A percentile compares a stretch with the other conserved stretches of the same genome.
Conservation (phyloP, 2,888 invertebrate genomes). For the Hyalella azteca region DNA sequence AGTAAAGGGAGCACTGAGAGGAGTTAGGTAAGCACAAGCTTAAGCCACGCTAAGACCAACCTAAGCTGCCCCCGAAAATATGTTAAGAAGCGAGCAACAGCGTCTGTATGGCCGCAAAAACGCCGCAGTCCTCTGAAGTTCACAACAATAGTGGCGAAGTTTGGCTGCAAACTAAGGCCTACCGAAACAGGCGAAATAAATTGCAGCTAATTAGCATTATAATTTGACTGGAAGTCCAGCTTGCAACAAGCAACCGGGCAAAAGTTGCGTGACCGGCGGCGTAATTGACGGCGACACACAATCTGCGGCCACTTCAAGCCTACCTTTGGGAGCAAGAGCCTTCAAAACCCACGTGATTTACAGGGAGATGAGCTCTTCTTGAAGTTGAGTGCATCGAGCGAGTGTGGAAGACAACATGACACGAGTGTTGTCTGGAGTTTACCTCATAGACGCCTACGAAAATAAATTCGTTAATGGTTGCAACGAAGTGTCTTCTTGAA, state of each 20-base stretch:
- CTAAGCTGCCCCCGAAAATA: conserved; percentile 15
- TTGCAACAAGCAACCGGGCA: conserved; percentile 7
- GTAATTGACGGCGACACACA: conserved; percentile 11
- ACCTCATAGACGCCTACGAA: no score
- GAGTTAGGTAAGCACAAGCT: background rate
- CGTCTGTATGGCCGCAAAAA: background rate
- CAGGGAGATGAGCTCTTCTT: no score
- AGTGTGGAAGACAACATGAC: no score
- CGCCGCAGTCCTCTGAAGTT: conserved; percentile 13
- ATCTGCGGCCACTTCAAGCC: background rate
- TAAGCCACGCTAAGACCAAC: background rate
- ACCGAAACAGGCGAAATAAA: conserved; percentile 20
- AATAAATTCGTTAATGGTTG: no score
- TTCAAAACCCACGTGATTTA: background rate
- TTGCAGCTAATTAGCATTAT: conserved; percentile 25
- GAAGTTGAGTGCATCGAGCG: no score
- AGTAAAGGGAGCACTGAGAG: background rate
- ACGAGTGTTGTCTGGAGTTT: no score
- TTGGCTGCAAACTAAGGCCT: conserved; percentile 9
- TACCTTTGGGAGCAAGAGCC: background rate
- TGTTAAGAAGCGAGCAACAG: conserved; percentile 5
- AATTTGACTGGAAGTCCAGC: conserved; percentile 18
- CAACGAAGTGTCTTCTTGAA: no score
- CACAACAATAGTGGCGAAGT: conserved; percentile 15
- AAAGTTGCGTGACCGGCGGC: conserved; percentile 19